Evolutionary conservation across 2,113 vertebrate genomes (phyloP).

Genomic region (Garra rufa): DNA sequence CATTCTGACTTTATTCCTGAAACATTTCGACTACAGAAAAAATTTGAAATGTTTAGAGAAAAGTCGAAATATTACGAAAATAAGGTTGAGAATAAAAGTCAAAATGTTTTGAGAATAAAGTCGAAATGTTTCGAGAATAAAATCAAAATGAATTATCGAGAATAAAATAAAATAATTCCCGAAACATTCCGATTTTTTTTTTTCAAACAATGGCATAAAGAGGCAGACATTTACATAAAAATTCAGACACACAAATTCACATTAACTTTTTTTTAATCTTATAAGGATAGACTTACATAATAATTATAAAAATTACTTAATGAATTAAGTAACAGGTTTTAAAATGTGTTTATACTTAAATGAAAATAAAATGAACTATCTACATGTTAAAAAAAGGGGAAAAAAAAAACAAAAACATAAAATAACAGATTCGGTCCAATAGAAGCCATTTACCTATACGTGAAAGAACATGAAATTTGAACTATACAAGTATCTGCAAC

Average conservation of each 20-base stretch:
- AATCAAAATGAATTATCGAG: too few relatives aligned
- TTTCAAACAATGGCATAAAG: too few relatives aligned
- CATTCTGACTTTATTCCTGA: too few relatives aligned
- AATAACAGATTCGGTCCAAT: constrained; percentile 77
- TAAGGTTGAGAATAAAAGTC: too few relatives aligned
- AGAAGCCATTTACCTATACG: constrained; percentile 82
- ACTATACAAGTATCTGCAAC: constrained; percentile 83
- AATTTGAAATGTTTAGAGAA: too few relatives aligned
- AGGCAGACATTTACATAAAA: neutral
- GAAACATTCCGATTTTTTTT: too few relatives aligned
- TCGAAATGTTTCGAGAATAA: too few relatives aligned
- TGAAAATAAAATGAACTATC: constrained; percentile 84
- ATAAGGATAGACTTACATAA: constrained; percentile 92
- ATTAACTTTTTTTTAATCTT: constrained; percentile 90
- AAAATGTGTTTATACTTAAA: constrained; percentile 87
- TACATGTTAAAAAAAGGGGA: constrained; percentile 82
- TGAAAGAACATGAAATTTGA: constrained; percentile 84
- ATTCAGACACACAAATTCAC: constrained; percentile 71
- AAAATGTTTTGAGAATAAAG: too few relatives aligned
- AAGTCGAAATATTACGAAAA: too few relatives aligned
- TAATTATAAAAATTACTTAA: constrained; percentile 95
- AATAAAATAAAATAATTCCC: too few relatives aligned
- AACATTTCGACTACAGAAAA: too few relatives aligned
- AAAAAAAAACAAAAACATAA: constrained; percentile 43
- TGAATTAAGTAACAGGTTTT: constrained; percentile 88